A percentile compares a stretch with the other conserved stretches of the same genome.
Conservation (phyloP, 2,797 vertebrate species). For the Etheostoma perlongum region DNA sequence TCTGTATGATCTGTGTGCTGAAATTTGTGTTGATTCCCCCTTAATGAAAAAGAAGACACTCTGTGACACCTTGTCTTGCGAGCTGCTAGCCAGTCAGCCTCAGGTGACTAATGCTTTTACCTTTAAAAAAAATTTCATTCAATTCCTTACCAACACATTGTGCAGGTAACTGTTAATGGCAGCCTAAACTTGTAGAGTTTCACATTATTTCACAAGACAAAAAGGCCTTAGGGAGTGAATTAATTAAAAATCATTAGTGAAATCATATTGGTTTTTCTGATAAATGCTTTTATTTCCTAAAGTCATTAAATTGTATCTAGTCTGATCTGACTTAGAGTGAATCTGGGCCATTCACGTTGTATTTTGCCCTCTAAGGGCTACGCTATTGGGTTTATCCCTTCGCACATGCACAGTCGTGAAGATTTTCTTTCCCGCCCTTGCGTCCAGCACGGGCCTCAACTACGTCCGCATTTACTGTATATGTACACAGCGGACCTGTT, state of each 20-base stretch:
- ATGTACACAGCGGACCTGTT: no score
- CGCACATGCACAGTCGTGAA: no score
- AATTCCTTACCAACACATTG: slow-evolving; percentile 11
- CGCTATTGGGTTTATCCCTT: no score
- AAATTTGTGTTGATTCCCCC: neutral
- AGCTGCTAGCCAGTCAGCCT: slow-evolving; percentile 14
- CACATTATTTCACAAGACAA: slow-evolving; percentile 27
- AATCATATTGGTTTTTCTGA: neutral
- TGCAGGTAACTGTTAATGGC: slow-evolving; percentile 12
- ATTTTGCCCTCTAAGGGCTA: no score
- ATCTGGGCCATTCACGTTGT: neutral
- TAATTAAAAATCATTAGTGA: neutral
- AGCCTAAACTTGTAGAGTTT: slow-evolving; percentile 16
- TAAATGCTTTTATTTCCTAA: slow-evolving; percentile 4
- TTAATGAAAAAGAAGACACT: neutral
- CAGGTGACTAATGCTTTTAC: neutral
- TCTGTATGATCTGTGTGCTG: neutral
- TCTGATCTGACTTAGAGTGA: no score
- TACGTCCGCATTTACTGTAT: no score
- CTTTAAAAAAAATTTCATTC: slow-evolving; percentile 28
- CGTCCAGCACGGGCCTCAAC: no score
- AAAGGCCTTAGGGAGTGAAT: neutral
- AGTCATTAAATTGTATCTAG: neutral
- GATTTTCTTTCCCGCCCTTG: no score
- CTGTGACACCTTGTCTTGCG: neutral